These are phyloP conservation scores for Barbus barbus DNA, from an alignment of 2,113 vertebrate species.

Conservation along the genomic window DNA sequence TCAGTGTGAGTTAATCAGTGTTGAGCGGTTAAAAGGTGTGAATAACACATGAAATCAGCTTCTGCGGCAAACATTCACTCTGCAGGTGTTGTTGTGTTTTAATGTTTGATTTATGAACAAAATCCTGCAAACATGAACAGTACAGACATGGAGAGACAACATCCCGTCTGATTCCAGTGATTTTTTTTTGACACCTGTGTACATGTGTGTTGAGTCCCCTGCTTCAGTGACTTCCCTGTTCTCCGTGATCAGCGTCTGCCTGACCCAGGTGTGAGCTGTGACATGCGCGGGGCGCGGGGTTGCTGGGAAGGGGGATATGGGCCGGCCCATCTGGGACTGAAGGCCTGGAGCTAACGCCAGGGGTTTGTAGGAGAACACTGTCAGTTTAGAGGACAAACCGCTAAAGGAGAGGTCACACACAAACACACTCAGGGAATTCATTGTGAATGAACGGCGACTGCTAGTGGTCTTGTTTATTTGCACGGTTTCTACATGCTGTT, in stretches of 20 bases:
- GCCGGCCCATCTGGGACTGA: constrained; percentile 61
- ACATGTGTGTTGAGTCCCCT: constrained; percentile 54
- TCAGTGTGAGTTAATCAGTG: constrained; percentile 37
- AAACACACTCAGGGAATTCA: constrained; percentile 48
- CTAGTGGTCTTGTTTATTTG: no score
- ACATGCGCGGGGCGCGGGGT: constrained; percentile 58
- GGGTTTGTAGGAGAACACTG: constrained; percentile 61
- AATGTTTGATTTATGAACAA: not conserved
- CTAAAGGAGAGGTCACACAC: constrained; percentile 80
- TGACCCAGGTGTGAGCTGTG: constrained; percentile 68
- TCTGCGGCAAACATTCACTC: not conserved
- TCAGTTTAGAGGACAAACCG: constrained; percentile 64
- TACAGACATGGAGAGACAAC: not conserved
- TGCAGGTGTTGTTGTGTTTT: not conserved
- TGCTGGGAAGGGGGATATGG: constrained; percentile 51
- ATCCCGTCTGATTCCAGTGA: not conserved
- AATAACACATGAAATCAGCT: constrained; percentile 23
- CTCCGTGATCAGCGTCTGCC: constrained; percentile 60
- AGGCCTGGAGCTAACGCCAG: constrained; percentile 68
- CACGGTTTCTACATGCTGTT: not conserved
- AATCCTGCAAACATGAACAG: not conserved
- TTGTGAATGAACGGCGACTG: not conserved
- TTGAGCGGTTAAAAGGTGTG: constrained; percentile 57
- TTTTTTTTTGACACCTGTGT: constrained; percentile 50
- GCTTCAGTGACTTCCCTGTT: constrained; percentile 62